Percentiles rank a stretch among this genome's conserved stretches.
Evolutionary conservation across 2,888 invertebrate genomes (phyloP).

Genomic region (Epirrita christyi): DNA sequence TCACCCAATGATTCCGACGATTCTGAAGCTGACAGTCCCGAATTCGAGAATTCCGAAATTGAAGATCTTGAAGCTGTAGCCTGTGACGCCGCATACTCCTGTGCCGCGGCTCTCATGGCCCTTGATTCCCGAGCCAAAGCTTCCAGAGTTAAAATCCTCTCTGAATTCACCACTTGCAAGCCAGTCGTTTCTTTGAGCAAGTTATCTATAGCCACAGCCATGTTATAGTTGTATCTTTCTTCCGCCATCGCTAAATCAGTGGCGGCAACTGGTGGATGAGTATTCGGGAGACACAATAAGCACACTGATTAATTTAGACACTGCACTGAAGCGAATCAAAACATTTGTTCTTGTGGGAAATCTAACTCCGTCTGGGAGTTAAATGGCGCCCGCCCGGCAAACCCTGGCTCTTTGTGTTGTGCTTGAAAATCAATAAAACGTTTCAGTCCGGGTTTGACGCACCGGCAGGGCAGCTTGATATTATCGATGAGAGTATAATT

Average conservation of each 20-base stretch:
- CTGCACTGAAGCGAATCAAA: background rate
- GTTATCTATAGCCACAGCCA: background rate
- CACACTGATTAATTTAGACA: background rate
- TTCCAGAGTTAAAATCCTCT: background rate
- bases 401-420: background rate
- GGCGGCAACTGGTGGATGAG: background rate
- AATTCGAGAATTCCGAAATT: background rate
- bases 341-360: background rate
- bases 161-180: background rate
- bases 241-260: background rate
- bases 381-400: background rate
- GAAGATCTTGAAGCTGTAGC: background rate
- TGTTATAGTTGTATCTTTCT: background rate
- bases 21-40: background rate
- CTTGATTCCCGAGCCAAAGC: background rate
- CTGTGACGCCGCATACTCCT: background rate
- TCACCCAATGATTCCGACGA: background rate
- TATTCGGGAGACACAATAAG: background rate
- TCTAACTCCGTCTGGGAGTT: background rate
- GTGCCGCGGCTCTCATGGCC: background rate
- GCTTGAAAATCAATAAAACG: slow-evolving; percentile 18
- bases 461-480: background rate
- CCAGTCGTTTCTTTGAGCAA: background rate
- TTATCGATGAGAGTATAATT: too few species aligned
- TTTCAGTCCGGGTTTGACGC: slow-evolving; percentile 2